Evolutionary conservation across 2,113 vertebrate species (phyloP), one percentile per base, ranked within the genome.

Genomic region (Muscicapa adusta): DNA sequence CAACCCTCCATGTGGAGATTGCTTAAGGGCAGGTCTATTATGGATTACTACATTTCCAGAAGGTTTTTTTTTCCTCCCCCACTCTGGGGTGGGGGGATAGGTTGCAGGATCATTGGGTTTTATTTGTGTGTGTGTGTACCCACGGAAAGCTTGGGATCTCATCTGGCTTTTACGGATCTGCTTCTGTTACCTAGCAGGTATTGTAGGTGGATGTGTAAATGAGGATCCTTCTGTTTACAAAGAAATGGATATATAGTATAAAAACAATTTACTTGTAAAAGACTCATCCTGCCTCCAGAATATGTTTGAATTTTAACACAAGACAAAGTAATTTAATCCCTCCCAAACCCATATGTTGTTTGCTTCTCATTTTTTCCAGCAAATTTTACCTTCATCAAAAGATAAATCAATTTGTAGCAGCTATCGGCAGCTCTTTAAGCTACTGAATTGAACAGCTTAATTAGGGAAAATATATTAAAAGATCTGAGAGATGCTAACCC

Each of bases 401-500:
- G 93, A 96, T 96, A 95, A 97, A 97, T 97, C 96, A 97, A 94
- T 97, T 97, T 97, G 92, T 94, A 97, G 97, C 94, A 97, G 96
- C 87, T 96, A 96, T 97, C 95, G 97, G 95, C 97, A 97, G 92
- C 89, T 93, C 85, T 95, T 97, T 97, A 97, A 96, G 68, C 85
- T 88, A 85, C 80, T 1, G 53, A 91, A 86, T 85, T 92, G 94
- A 94, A 90, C 73, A 68, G 80, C 91, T 96, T 97, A 97, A 98
- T 95, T 97, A 93, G 93, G 67, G 94, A 90, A 96, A 97, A 78
- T 89, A 91, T 96, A 97, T 96, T 96, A 96, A 92, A 81, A 84
- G 89, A 91, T 93, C 63, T 74, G 85, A 89, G 84, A 70, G 68
- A 65, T 54, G 38, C 91, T 94, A 96, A 96, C 95, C 42, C 29